phyloP scores from a whole-genome alignment of 2,113 vertebrate genomes.

The Nerophis ophidion region DNA sequence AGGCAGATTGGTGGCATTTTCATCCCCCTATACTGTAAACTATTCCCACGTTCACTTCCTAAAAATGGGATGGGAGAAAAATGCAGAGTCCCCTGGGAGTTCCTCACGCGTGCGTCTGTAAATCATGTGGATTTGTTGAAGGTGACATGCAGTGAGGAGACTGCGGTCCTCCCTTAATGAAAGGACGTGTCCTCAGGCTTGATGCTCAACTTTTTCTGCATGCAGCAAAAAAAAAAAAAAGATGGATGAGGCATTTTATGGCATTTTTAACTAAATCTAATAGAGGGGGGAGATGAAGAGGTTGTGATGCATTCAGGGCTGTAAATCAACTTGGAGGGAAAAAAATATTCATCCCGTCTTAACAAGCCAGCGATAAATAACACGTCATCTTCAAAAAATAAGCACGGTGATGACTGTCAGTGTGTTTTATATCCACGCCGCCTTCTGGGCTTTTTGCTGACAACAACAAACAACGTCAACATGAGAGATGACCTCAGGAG shows the following conservation, averaged over 20 bases:
- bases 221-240: conserved; percentile 10
- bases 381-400: no score
- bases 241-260: conserved; percentile 47
- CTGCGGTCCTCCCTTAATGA: conserved; percentile 61
- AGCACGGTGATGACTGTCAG: no score
- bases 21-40: not conserved
- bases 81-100: conserved; percentile 64
- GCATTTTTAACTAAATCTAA: conserved; percentile 28
- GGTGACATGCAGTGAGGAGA: conserved; percentile 69
- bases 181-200: conserved; percentile 56
- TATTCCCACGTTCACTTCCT: conserved; percentile 36
- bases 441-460: no score
- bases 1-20: conserved; percentile 23
- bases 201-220: conserved; percentile 24
- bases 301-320: conserved; percentile 34
- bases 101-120: conserved; percentile 64
- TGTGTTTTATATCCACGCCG: no score
- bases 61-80: conserved; percentile 45
- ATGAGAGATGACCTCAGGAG: no score
- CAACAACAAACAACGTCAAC: no score
- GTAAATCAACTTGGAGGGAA: conserved; percentile 4
- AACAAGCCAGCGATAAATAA: not conserved
- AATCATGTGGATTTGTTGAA: conserved; percentile 71
- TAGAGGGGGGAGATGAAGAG: conserved; percentile 22
- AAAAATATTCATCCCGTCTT: not conserved